A percentile compares a stretch with the other conserved stretches of the same genome.
Evolutionary conservation across 92 coral and sea anemone genomes (phyloP).

Genomic region (Palythoa grandis): DNA sequence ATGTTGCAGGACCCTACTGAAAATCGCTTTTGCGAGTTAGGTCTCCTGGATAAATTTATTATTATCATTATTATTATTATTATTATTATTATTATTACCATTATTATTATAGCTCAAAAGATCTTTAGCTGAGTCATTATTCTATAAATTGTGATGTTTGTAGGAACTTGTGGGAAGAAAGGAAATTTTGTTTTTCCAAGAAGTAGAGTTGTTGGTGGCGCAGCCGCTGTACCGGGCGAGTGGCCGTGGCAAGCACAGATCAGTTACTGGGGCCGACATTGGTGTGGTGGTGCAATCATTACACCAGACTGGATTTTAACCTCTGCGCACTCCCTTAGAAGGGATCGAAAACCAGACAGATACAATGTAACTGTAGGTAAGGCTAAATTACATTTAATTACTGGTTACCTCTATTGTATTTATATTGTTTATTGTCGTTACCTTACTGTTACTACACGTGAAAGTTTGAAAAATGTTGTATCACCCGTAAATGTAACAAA

Average conservation of each 20-base stretch:
- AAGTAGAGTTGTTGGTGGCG: constrained; percentile 78
- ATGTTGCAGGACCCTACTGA: too few relatives aligned
- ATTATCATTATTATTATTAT: background rate
- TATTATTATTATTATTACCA: background rate
- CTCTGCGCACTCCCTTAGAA: constrained; percentile 68
- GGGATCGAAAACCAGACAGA: constrained; percentile 19
- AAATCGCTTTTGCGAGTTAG: too few relatives aligned
- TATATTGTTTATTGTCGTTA: background rate
- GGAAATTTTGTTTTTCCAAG: constrained; percentile 52
- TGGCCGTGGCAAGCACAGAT: constrained; percentile 97
- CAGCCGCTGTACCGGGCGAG: constrained; percentile 67
- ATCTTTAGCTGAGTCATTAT: background rate
- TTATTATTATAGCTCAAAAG: too few relatives aligned
- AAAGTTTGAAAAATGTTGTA: too few relatives aligned
- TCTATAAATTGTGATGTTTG: background rate
- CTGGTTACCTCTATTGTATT: too few relatives aligned
- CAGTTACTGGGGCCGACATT: constrained; percentile 67
- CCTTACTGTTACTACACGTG: too few relatives aligned
- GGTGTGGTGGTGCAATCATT: constrained; percentile 79
- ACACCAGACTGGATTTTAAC: constrained; percentile 70
- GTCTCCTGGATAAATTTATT: too few relatives aligned
- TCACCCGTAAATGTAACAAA: too few relatives aligned
- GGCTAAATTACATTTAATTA: background rate
- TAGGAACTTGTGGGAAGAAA: constrained; percentile 75
- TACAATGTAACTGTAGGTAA: constrained; percentile 78